Conservation (phyloP, 2,797 vertebrate species). For the Hylomyscus alleni region DNA sequence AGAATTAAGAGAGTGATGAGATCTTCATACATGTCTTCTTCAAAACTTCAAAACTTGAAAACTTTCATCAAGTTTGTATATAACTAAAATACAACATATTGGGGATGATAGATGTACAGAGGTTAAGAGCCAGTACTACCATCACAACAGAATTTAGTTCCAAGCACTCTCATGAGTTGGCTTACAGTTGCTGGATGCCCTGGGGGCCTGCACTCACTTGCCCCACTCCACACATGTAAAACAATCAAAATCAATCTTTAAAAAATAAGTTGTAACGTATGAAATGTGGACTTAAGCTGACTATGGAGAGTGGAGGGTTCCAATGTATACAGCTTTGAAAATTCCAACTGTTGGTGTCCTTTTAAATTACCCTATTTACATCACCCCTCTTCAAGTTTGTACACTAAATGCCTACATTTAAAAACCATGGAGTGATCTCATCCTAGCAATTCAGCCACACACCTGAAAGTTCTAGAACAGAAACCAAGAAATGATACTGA, state of each 20-base stretch:
- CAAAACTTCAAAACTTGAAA: background rate
- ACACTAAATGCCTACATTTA: background rate
- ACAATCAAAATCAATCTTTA: background rate
- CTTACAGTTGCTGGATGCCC: background rate
- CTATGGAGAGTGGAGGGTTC: background rate
- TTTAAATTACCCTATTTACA: background rate
- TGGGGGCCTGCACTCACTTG: background rate
- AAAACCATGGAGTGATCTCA: background rate
- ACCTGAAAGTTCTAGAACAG: background rate
- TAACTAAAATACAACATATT: background rate
- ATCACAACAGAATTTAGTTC: background rate
- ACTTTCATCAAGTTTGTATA: background rate
- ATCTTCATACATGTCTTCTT: background rate
- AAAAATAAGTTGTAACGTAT: background rate
- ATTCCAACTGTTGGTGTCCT: background rate
- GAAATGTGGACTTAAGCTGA: background rate
- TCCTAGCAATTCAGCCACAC: background rate
- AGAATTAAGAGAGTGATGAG: background rate
- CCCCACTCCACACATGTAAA: background rate
- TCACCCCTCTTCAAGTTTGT: background rate
- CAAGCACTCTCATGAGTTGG: background rate
- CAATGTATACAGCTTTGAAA: background rate
- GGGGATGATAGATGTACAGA: background rate
- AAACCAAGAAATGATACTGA: background rate
- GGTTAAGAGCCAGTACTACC: background rate